Conservation (phyloP, 2,797 vertebrate species). For the Leptodactylus fallax region DNA sequence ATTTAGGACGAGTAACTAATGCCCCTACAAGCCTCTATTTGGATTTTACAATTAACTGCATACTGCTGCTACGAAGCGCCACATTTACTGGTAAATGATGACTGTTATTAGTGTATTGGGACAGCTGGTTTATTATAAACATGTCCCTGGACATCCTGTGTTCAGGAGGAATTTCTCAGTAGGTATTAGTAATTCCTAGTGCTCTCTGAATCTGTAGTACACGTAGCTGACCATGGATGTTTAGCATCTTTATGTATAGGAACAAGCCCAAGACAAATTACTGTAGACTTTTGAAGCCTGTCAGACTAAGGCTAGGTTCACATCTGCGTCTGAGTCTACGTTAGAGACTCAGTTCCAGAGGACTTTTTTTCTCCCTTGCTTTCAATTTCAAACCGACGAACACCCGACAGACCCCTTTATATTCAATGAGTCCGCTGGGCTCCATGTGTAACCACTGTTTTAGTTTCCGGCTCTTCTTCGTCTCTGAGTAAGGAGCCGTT, state of each 20-base stretch:
- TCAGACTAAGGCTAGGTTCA: no score
- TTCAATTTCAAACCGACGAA: no score
- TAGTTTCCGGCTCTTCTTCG: no score
- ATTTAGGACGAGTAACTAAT: not conserved
- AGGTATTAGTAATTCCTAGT: not conserved
- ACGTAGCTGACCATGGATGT: not conserved
- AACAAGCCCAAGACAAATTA: no score
- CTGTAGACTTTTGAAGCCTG: no score
- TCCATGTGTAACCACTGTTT: no score
- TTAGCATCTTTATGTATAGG: not conserved
- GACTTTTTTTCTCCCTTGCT: no score
- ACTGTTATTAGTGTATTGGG: not conserved
- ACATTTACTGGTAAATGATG: not conserved
- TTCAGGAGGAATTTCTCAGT: not conserved
- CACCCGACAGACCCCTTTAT: no score
- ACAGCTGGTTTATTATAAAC: constrained; percentile 3
- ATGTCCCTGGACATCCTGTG: not conserved
- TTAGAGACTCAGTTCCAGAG: no score
- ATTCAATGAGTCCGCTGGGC: no score
- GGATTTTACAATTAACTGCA: not conserved
- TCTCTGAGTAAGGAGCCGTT: no score
- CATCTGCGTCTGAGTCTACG: no score
- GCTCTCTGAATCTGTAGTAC: not conserved
- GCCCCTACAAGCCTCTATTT: not conserved
- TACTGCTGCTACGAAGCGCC: not conserved